phyloP scores from a whole-genome alignment of 2,888 invertebrate genomes.

The Nymphalis polychloros region DNA sequence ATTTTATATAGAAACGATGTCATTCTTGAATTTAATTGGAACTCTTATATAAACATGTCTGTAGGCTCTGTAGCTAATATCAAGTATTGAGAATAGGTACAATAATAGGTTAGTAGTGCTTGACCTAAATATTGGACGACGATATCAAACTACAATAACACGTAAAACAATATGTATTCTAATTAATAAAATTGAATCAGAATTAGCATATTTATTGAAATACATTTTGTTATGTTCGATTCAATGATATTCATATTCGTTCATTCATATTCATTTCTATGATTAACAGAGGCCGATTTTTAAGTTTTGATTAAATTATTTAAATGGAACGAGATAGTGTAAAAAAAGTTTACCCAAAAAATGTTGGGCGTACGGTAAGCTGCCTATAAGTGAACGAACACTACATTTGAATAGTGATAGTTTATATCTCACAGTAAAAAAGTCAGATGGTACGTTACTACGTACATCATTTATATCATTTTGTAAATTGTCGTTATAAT shows the following conservation, averaged over 20 bases:
- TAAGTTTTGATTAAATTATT: too few relatives aligned
- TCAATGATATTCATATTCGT: too few relatives aligned
- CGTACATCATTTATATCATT: background rate
- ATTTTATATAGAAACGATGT: slow-evolving; percentile 22
- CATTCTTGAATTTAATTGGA: slow-evolving; percentile 27
- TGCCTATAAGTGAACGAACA: too few relatives aligned
- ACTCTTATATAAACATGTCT: slow-evolving; percentile 21
- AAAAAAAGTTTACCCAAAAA: too few relatives aligned
- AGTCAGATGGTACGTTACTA: too few relatives aligned
- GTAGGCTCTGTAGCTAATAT: slow-evolving; percentile 17
- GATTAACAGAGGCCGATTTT: too few relatives aligned
- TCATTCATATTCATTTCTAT: too few relatives aligned
- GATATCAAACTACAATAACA: background rate
- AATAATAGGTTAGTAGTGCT: slow-evolving; percentile 6
- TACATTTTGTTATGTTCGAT: background rate
- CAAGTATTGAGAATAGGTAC: slow-evolving; percentile 16
- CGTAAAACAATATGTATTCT: background rate
- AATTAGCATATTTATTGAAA: background rate
- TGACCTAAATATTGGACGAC: slow-evolving; percentile 28
- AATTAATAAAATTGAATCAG: background rate
- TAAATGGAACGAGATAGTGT: too few relatives aligned
- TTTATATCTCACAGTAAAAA: too few relatives aligned
- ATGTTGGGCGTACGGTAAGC: too few relatives aligned
- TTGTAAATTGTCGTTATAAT: background rate
- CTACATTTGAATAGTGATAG: too few relatives aligned